phyloP scores from a whole-genome alignment of 2,888 invertebrate species.

The Papilio demoleus region DNA sequence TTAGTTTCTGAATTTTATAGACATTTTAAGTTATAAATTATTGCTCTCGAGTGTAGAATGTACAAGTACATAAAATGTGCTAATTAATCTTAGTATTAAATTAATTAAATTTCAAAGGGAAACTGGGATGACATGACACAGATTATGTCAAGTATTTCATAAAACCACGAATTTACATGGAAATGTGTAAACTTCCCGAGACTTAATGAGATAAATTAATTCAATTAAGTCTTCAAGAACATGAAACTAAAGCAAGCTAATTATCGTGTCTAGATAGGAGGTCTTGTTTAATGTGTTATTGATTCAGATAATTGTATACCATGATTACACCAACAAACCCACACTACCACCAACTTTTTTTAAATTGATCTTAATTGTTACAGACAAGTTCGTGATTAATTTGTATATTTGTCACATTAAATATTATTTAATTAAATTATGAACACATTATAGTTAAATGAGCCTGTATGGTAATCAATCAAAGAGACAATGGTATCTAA shows the following conservation, averaged over 20 bases:
- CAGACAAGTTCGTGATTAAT: background rate
- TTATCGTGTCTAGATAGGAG: constrained; percentile 1
- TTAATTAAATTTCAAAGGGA: background rate
- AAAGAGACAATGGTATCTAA: constrained; percentile 43
- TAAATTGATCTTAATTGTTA: background rate
- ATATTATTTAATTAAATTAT: constrained; percentile 5
- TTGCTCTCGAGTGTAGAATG: too few species aligned
- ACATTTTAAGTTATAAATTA: too few species aligned
- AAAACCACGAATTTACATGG: background rate
- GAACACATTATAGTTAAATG: constrained; percentile 19
- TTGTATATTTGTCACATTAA: background rate
- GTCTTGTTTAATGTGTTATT: background rate
- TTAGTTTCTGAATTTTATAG: too few species aligned
- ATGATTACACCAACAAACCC: background rate
- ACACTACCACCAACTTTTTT: background rate
- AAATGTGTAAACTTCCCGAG: background rate
- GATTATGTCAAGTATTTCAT: background rate
- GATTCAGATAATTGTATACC: background rate
- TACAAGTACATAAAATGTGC: background rate
- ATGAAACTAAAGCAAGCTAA: background rate
- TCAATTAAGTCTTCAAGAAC: background rate
- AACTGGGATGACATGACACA: background rate
- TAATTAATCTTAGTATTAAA: background rate
- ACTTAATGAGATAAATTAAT: background rate
- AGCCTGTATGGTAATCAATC: constrained; percentile 45